These are phyloP conservation scores for Psittacula derbiana DNA, from an alignment of 2,797 vertebrate genomes.

Conservation along the genomic window DNA sequence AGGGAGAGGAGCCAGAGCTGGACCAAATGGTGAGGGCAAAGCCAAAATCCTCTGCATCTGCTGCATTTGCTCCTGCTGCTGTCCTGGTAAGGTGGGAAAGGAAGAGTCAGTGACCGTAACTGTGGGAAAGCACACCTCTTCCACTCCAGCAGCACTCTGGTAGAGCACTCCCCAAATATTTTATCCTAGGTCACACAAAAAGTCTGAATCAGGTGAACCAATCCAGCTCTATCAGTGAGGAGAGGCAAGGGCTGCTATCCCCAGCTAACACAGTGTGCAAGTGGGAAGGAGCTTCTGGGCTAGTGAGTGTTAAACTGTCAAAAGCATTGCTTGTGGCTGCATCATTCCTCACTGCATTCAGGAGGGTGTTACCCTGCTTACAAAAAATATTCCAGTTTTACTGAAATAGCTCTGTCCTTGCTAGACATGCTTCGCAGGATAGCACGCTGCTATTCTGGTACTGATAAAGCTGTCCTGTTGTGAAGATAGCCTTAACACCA, in stretches of 20 bases:
- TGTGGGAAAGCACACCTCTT: background rate
- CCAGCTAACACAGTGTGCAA: background rate
- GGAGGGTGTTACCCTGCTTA: background rate
- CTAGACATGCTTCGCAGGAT: background rate
- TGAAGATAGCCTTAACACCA: background rate
- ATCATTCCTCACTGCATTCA: background rate
- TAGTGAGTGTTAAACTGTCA: slow-evolving; percentile 3
- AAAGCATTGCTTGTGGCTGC: background rate
- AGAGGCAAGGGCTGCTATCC: background rate
- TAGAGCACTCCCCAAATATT: background rate
- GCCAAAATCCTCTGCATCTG: background rate
- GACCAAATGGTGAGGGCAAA: background rate
- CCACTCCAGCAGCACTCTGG: background rate
- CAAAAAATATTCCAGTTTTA: background rate
- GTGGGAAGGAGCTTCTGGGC: background rate
- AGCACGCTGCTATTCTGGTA: background rate
- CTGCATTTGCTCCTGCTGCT: background rate
- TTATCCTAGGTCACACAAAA: background rate
- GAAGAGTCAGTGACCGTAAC: background rate
- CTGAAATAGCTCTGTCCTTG: background rate
- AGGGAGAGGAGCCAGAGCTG: background rate
- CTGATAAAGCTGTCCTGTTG: background rate
- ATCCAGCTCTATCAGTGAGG: background rate
- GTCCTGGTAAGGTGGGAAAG: fast-evolving
- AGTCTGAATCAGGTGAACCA: background rate